phyloP scores from a whole-genome alignment of 2,888 invertebrate species.

The Cephus sareptanus region DNA sequence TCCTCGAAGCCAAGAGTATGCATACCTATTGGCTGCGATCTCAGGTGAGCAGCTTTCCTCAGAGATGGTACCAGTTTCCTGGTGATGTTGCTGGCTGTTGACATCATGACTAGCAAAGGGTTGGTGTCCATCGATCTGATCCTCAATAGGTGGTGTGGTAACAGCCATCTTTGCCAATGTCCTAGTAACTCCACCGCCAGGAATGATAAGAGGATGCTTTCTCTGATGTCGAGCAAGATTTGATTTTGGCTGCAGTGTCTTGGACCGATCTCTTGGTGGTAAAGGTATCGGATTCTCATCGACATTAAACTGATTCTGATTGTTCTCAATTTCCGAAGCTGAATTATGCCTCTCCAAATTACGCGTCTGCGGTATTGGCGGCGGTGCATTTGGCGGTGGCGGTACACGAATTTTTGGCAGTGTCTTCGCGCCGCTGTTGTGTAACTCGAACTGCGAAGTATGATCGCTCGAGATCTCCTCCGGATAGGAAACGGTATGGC shows the following conservation, averaged over 20 bases:
- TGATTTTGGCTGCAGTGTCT: constrained; percentile 71
- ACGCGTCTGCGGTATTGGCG: constrained; percentile 40
- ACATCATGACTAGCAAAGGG: constrained; percentile 22
- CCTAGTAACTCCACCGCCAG: constrained; percentile 73
- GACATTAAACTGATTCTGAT: constrained; percentile 45
- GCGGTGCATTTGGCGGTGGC: constrained; percentile 48
- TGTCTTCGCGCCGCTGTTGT: constrained; percentile 56
- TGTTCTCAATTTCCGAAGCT: constrained; percentile 54
- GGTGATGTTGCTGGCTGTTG: constrained; percentile 14
- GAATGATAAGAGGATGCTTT: constrained; percentile 84
- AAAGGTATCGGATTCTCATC: constrained; percentile 78
- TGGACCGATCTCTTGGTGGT: constrained; percentile 80
- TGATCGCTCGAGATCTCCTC: constrained; percentile 41
- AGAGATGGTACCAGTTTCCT: constrained; percentile 21
- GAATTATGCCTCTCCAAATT: constrained; percentile 47
- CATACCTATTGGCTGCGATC: constrained; percentile 48
- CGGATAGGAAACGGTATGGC: constrained; percentile 39
- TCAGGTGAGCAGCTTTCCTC: constrained; percentile 10
- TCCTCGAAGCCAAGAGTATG: background rate
- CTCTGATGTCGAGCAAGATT: constrained; percentile 80
- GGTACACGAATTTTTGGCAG: constrained; percentile 56
- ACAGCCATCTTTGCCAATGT: constrained; percentile 72
- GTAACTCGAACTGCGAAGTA: constrained; percentile 47
- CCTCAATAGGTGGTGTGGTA: constrained; percentile 62
- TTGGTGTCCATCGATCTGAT: constrained; percentile 56